Conservation (phyloP, 2,113 vertebrate species). For the Hydrochoerus hydrochaeris region DNA sequence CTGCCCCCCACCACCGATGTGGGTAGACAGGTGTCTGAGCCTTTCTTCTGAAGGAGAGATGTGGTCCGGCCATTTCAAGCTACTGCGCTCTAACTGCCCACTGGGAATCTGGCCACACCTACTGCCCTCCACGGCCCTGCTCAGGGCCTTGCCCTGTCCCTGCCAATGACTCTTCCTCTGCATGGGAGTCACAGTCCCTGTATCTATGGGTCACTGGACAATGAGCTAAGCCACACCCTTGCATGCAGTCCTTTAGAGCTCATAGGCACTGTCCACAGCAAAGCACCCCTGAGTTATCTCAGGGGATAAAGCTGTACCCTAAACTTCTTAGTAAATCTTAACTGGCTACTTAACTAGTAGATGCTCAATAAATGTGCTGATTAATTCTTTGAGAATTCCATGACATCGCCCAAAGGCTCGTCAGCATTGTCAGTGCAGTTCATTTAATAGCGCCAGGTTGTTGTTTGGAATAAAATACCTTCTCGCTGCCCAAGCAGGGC, state of each 20-base stretch:
- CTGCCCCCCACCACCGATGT: accelerated
- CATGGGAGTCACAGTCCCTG: background rate
- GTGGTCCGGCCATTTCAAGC: background rate
- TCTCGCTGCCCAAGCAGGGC: background rate
- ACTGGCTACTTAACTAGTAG: background rate
- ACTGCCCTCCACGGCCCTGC: background rate
- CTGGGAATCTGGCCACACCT: background rate
- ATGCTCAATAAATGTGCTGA: background rate
- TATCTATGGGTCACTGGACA: accelerated
- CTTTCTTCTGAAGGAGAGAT: background rate
- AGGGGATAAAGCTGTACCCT: too few species aligned
- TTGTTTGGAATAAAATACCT: background rate
- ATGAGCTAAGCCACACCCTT: background rate
- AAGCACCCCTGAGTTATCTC: too few species aligned
- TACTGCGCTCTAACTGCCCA: background rate
- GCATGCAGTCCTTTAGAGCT: accelerated
- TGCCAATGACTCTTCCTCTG: background rate
- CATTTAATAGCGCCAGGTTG: background rate
- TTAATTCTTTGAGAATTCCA: background rate
- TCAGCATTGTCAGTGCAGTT: accelerated
- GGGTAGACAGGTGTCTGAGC: accelerated
- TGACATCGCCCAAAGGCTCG: background rate
- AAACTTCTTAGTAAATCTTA: background rate
- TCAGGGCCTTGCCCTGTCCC: background rate
- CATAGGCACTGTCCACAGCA: background rate